Conservation (phyloP, 2,113 vertebrate species). For the Aptenodytes forsteri region DNA sequence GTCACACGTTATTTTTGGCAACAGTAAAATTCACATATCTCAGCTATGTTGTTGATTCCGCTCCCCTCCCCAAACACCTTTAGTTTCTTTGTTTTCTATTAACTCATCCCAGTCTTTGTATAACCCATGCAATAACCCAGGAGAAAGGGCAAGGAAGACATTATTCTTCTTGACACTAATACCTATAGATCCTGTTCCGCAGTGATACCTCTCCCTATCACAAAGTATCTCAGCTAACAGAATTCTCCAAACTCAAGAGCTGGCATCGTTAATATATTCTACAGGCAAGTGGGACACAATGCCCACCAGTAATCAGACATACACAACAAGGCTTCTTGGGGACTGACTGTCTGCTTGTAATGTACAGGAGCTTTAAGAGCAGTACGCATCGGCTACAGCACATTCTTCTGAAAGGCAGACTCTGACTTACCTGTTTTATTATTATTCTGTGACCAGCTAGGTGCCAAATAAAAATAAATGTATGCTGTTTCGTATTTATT, state of each 20-base stretch:
- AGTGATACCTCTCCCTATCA: constrained; percentile 53
- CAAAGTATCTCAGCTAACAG: constrained; percentile 48
- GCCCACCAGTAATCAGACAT: constrained; percentile 28
- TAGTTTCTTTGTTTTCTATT: constrained; percentile 70
- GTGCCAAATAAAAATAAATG: constrained; percentile 70
- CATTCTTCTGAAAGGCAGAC: neutral
- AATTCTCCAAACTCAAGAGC: constrained; percentile 52
- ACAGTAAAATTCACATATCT: neutral
- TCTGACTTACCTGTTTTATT: constrained; percentile 24
- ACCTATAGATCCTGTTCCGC: constrained; percentile 63
- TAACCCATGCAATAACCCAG: constrained; percentile 65
- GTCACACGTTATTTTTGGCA: neutral
- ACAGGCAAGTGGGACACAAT: neutral
- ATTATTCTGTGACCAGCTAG: constrained; percentile 28
- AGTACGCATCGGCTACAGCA: neutral
- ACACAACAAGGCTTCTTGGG: neutral
- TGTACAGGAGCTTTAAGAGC: neutral
- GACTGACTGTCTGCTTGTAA: neutral
- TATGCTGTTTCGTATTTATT: constrained; percentile 65
- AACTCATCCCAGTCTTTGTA: constrained; percentile 63
- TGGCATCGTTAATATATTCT: constrained; percentile 52
- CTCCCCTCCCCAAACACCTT: neutral
- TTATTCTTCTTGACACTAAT: constrained; percentile 76
- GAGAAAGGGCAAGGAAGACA: constrained; percentile 73
- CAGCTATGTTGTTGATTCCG: neutral